Evolutionary conservation across 2,888 invertebrate genomes (phyloP).

Genomic region (Pteria penguin): DNA sequence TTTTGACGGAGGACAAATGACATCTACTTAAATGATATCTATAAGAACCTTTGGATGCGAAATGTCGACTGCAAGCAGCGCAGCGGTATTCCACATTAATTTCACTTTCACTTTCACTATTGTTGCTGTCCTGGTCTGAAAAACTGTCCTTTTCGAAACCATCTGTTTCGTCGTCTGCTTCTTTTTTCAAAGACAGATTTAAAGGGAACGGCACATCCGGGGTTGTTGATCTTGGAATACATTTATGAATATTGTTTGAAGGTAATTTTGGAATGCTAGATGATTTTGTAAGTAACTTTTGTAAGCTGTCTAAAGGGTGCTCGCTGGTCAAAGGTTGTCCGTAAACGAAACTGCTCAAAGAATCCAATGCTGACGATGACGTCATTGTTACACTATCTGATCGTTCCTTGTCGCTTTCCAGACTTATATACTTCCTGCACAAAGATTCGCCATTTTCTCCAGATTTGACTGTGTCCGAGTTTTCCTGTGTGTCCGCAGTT

Average conservation of each 20-base stretch:
- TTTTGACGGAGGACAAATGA: conserved; percentile 74
- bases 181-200: conserved; percentile 66
- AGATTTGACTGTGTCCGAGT: conserved; percentile 34
- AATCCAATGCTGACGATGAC: conserved; percentile 75
- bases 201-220: conserved; percentile 58
- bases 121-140: conserved; percentile 55
- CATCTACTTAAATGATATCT: conserved; percentile 90
- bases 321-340: conserved; percentile 81
- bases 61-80: conserved; percentile 83
- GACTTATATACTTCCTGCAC: conserved; percentile 62
- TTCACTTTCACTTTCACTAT: conserved; percentile 62
- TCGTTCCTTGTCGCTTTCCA: conserved; percentile 49
- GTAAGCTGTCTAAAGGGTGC: conserved; percentile 95
- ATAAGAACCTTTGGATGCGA: conserved; percentile 97
- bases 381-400: conserved; percentile 55
- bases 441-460: conserved; percentile 53
- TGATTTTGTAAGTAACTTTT: conserved; percentile 97
- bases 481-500: conserved; percentile 42
- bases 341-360: conserved; percentile 77
- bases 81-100: conserved; percentile 72
- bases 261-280: conserved; percentile 85
- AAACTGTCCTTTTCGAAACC: conserved; percentile 53
- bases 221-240: conserved; percentile 48
- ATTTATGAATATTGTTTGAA: conserved; percentile 48
- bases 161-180: conserved; percentile 49